Evolutionary conservation across 2,888 invertebrate species (phyloP), one percentile per base, ranked within the genome.

Genomic region (Thalpophila matura): DNA sequence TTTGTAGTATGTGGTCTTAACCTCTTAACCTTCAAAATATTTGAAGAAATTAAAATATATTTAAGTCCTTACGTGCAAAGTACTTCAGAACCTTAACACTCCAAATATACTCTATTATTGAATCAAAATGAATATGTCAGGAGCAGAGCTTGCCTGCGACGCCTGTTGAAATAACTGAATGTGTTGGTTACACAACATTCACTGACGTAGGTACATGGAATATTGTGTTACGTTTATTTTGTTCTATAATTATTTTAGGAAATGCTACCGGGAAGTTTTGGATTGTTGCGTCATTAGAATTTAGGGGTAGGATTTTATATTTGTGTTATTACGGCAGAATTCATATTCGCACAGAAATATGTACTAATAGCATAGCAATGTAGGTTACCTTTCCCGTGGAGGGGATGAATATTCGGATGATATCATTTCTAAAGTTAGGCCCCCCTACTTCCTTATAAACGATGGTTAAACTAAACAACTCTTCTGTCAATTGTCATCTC

Each of bases 111-210:
- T 68, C 51, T 73, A 64, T 61, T 64, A 62, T 73, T 69, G 70
- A 65, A 73, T 76, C 76, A 77, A 81, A 86, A 84, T 82, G 73
- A 84, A 83, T 64, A 69, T 81, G 86, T 85, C 86, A 82, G 38
- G 27, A 57, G 58, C 84, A 84, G 74, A 4, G 51, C 38, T 51
- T 38, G 38, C 22, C 47, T 38, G 14, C 54, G 57, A 71, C 68
- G 77, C 67, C 67, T 71, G 73, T 75, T 59, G 46, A 65, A 61
- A 75, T 47, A 60, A 57, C 56, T 22, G 26, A 49, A 59, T 53
- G 29, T 62, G 64, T 64, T 58, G 16, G 64, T 66, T 77, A 59
- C 45, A 59, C 51, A 79, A 79, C 53, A 42, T 22, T 68, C 27
- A 14, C 54, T 71, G 70, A 74, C 74, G 64, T n/a, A n/a, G n/a